These are phyloP conservation scores for Thaumetopoea pityocampa DNA, from an alignment of 1,140 invertebrate genomes.

Conservation along the genomic window DNA sequence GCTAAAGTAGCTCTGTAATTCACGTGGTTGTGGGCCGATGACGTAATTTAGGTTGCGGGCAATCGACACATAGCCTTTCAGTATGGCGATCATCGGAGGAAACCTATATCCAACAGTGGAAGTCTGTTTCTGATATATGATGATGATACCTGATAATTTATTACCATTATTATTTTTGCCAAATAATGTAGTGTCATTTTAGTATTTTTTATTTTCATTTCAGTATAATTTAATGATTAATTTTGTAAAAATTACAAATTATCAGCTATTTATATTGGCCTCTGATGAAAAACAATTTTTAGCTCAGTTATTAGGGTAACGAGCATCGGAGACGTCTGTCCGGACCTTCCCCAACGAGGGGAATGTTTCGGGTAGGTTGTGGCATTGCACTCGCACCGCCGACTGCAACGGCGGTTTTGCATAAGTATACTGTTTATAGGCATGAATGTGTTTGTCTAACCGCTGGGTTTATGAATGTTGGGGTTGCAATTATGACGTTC, in stretches of 20 bases:
- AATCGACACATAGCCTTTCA: too few relatives aligned
- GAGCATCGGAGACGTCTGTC: conserved; percentile 59
- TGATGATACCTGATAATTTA: too few relatives aligned
- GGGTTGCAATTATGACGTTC: conserved; percentile 51
- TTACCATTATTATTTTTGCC: too few relatives aligned
- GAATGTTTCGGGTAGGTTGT: conserved; percentile 67
- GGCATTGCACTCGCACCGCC: conserved; percentile 63
- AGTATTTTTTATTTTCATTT: too few relatives aligned
- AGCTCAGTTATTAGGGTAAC: conserved; percentile 64
- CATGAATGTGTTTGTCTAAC: conserved; percentile 62
- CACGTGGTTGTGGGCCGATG: too few relatives aligned
- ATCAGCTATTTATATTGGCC: conserved; percentile 15
- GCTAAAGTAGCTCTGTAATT: too few relatives aligned
- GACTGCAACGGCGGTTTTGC: conserved; percentile 65
- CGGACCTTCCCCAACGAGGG: conserved; percentile 62
- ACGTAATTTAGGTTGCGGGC: too few relatives aligned
- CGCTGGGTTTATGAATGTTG: conserved; percentile 60
- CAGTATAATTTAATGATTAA: too few relatives aligned
- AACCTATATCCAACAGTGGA: too few relatives aligned
- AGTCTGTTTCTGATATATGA: too few relatives aligned
- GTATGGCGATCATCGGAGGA: too few relatives aligned
- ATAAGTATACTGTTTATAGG: conserved; percentile 56
- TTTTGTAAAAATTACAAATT: conserved; percentile 20
- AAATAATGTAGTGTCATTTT: too few relatives aligned
- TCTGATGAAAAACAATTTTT: conserved; percentile 35